A percentile compares a stretch with the other conserved stretches of the same genome.
phyloP scores from a whole-genome alignment of 2,797 vertebrate genomes.

The Telmatherina bonti region DNA sequence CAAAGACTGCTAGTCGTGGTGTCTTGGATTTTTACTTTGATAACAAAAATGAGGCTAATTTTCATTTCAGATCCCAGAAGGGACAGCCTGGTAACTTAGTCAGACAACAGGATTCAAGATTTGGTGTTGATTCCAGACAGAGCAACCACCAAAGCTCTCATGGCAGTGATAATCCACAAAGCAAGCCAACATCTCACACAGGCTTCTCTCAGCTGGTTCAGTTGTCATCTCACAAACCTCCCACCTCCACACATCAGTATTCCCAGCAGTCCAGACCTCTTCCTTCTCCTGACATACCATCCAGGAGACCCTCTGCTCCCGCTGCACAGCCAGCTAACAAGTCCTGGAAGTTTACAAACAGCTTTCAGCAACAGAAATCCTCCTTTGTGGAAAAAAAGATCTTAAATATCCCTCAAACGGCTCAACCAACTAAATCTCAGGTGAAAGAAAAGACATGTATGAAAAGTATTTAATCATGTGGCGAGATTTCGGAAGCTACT shows the following conservation, averaged over 20 bases:
- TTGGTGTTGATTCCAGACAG: conserved; percentile 36
- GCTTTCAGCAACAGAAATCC: conserved; percentile 50
- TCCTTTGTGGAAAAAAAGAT: conserved; percentile 29
- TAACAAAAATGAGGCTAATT: conserved; percentile 1
- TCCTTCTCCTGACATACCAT: conserved; percentile 23
- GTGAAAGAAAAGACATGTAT: conserved; percentile 34
- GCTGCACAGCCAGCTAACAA: conserved; percentile 52
- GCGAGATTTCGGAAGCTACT: not conserved
- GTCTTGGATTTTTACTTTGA: not conserved
- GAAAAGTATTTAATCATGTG: not conserved
- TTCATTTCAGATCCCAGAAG: conserved; percentile 62
- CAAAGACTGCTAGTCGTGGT: not conserved
- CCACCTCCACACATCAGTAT: conserved; percentile 42
- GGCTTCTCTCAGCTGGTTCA: conserved; percentile 59
- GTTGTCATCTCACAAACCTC: conserved; percentile 50
- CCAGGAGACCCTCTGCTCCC: conserved; percentile 34
- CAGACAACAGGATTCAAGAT: conserved; percentile 56
- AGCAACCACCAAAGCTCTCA: conserved; percentile 44
- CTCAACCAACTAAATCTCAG: conserved; percentile 33
- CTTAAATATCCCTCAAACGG: conserved; percentile 29
- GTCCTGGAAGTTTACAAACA: conserved; percentile 74
- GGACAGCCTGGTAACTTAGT: conserved; percentile 43
- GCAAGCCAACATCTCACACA: conserved; percentile 39
- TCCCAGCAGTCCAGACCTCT: conserved; percentile 57
- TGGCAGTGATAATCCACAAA: conserved; percentile 40